These are phyloP conservation scores for Arvicanthis niloticus DNA, from an alignment of 2,113 vertebrate genomes.

Conservation along the genomic window DNA sequence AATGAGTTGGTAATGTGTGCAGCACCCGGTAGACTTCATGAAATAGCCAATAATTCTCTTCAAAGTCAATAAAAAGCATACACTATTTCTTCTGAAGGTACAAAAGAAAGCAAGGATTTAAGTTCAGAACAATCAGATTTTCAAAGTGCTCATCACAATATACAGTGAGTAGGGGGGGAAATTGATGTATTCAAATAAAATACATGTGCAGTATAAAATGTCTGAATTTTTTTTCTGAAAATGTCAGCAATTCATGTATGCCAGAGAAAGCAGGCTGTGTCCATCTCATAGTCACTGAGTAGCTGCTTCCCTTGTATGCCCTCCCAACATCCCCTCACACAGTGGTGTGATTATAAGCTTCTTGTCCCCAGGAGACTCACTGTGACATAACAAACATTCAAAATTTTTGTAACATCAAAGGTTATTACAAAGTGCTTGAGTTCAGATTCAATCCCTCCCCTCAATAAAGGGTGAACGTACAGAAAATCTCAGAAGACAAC, in stretches of 20 bases:
- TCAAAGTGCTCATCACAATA: background rate
- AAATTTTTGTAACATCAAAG: conserved; percentile 13
- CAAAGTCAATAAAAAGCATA: conserved; percentile 9
- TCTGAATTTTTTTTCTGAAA: background rate
- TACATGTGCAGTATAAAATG: background rate
- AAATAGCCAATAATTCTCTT: conserved; percentile 2
- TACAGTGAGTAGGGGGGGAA: background rate
- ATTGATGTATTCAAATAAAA: conserved; percentile 46
- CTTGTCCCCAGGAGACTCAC: background rate
- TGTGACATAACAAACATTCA: conserved; percentile 6
- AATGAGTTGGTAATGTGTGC: conserved; percentile 81
- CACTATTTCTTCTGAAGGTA: background rate
- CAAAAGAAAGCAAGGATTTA: background rate
- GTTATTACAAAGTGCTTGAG: background rate
- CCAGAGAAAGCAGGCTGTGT: background rate
- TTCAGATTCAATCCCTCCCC: background rate
- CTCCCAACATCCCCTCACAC: background rate
- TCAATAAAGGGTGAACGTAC: background rate
- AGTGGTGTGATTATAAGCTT: background rate
- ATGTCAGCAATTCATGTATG: background rate
- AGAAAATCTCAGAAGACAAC: background rate
- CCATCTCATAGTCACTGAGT: background rate
- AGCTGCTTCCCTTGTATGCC: background rate
- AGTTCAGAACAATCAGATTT: background rate
- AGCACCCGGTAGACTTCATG: conserved; percentile 37